Base-by-base conservation (phyloP, 2,888 invertebrate species). In the Cephus nigrinus region DNA sequence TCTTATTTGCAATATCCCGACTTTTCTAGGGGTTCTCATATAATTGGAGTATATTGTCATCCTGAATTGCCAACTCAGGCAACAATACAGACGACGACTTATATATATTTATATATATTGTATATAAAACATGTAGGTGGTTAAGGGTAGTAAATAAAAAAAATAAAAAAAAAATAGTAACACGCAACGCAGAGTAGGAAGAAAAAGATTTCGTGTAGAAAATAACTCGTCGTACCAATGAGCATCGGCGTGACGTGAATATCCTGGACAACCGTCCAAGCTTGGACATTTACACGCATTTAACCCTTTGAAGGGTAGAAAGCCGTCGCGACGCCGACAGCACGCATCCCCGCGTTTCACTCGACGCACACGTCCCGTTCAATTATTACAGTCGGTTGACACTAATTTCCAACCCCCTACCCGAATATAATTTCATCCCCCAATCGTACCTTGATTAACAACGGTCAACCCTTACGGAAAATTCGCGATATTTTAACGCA, bases 361-460 rank as follows among this genome's bases (percentile, higher is more conserved):
- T 82, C 84, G 81, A 68, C 79, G 81, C 83, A 85, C 82, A 84
- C 85, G 83, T 84, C 84, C 84, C 82, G 83, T 85, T 82, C 85
- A 88, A 88, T 88, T 88, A 88, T 88, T 85, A 84, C 85, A 82
- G 86, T 84, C 87, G 85, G 84, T 83, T 84, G 85, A 85, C 86
- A 86, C 85, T 88, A 88, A 88, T 88, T 88, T 87, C 82, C 81
- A 80, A 80, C 84, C 40, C 40, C 40, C 40, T 15, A 88, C 88
- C 87, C 88, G 87, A 85, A 86, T 88, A 88, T 88, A 86, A 88
- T 88, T 86, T 84, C 86, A 84, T 82, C 83, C 84, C 84, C 88
- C 88, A 88, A 88, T 88, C 85, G 86, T 77, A 78, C 81, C 82
- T 84, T 86, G 86, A 88, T 88, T 88, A 87, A 85, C 85, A 85